Evolutionary conservation across 1,140 invertebrate species (phyloP), one percentile per base, ranked within the genome.

Genomic region (Pseudomyrmex cubaensis): DNA sequence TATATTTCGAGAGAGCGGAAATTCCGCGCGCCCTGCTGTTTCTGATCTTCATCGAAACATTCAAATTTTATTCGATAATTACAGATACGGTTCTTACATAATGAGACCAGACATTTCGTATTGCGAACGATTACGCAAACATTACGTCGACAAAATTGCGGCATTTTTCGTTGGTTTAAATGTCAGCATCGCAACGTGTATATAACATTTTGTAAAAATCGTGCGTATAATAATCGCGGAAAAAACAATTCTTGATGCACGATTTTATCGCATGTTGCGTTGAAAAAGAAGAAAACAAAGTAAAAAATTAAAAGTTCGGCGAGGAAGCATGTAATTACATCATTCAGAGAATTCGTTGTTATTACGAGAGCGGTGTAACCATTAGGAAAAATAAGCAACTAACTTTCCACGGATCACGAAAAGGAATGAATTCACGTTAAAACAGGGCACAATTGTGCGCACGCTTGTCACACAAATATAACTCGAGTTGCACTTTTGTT

Each of bases 1-100:
- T 70, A 35, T 35, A 35, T 35, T 35, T 35, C 64, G 48, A 15
- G 54, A 48, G 44, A 72, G 48, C 67, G 67, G 67, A 70, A 80
- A 17, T 44, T 20, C 35, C 5, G 13, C 50, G 35, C 48, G 25
- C 8, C 35, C 22, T 20, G 54, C 35, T 57, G 46, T 48, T 48
- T 52, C 15, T 59, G 7, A 10, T 4, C 3, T 25, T 13, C 20
- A 25, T 57, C 15, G 20, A 59, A 48, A 78, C 57, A 78, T 59
- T 50, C 20, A 25, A 77, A 78, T 69, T 35, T 67, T 48, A 64
- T 15, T 66, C 61, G 48, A 56, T 25, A 13, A 70, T 72, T 61
- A 35, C 35, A 50, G 44, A 54, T 50, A 80, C 54, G 20, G 15
- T 2, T 4, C 25, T n/a, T n/a, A 66, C 52, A 17, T 72, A 80